A percentile compares a stretch with the other conserved stretches of the same genome.
Conservation (phyloP, 2,888 invertebrate species). For the Nephrocerus scutellatus region DNA sequence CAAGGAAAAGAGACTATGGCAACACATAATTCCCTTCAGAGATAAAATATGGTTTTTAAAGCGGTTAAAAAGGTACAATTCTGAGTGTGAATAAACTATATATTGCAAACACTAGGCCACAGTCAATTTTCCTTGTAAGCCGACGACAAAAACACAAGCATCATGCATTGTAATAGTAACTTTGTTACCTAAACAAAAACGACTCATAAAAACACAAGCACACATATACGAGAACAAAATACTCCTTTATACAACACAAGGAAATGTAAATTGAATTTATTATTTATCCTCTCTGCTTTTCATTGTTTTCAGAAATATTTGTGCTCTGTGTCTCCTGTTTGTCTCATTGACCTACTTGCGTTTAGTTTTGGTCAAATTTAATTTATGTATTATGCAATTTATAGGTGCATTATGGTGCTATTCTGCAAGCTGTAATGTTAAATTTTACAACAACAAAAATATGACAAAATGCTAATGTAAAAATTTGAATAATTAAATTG, state of each 20-base stretch:
- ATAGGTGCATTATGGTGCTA: constrained; percentile 49
- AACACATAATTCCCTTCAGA: no score
- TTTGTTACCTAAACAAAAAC: no score
- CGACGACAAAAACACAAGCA: no score
- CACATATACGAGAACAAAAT: constrained; percentile 34
- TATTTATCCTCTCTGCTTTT: constrained; percentile 11
- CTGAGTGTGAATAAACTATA: no score
- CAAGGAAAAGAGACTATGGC: no score
- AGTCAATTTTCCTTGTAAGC: no score
- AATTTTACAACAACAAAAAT: constrained; percentile 18
- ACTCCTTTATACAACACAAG: constrained; percentile 25
- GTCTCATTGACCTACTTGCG: constrained; percentile 5
- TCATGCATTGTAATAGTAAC: no score
- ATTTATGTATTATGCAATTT: constrained; percentile 28
- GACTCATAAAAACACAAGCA: constrained; percentile 26
- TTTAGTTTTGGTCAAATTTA: neutral
- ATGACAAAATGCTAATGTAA: constrained; percentile 11
- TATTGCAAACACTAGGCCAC: no score
- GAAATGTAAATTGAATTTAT: constrained; percentile 15
- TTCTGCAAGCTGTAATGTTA: constrained; percentile 46
- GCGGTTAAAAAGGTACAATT: no score
- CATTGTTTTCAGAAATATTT: no score
- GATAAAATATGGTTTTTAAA: no score
- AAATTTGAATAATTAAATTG: constrained; percentile 15
- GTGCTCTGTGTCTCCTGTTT: constrained; percentile 13